Evolutionary conservation across 1,140 invertebrate genomes (phyloP).

Genomic region (Drosophila aff.): DNA sequence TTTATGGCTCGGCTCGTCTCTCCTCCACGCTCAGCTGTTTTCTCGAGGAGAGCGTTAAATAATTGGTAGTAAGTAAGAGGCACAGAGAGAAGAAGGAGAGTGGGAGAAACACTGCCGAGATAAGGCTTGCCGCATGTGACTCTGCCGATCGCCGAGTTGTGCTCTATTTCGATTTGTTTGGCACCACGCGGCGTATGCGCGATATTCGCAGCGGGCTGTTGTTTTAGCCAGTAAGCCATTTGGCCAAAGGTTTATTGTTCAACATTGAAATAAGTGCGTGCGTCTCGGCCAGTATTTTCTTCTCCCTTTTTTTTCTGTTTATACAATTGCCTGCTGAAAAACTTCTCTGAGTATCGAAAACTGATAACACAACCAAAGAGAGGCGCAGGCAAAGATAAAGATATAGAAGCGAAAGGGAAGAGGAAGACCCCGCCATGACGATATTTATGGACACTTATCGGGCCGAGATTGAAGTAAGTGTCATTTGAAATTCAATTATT

Average conservation of each 20-base stretch:
- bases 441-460: conserved; percentile 58
- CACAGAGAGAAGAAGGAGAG: conserved; percentile 2
- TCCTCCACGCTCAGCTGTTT: conserved; percentile 63
- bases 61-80: neutral
- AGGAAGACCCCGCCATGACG: conserved; percentile 21
- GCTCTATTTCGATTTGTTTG: conserved; percentile 42
- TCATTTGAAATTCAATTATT: conserved; percentile 57
- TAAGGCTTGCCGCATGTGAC: conserved; percentile 62
- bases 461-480: conserved; percentile 63
- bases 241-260: conserved; percentile 70
- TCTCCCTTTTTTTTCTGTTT: neutral
- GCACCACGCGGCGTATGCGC: conserved; percentile 68
- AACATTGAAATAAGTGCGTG: conserved; percentile 58
- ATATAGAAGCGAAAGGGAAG: neutral
- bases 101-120: conserved; percentile 19
- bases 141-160: conserved; percentile 11
- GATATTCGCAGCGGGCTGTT: conserved; percentile 43
- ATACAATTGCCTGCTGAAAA: neutral
- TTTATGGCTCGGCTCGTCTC: conserved; percentile 13
- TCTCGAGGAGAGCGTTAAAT: neutral
- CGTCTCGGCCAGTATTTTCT: conserved; percentile 23
- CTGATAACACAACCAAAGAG: conserved; percentile 51
- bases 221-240: conserved; percentile 44
- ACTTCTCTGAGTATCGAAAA: conserved; percentile 25
- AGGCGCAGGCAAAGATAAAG: conserved; percentile 12